Evolutionary conservation across 2,797 vertebrate species (phyloP), one percentile per base, ranked within the genome.

Genomic region (Anguilla megastoma): DNA sequence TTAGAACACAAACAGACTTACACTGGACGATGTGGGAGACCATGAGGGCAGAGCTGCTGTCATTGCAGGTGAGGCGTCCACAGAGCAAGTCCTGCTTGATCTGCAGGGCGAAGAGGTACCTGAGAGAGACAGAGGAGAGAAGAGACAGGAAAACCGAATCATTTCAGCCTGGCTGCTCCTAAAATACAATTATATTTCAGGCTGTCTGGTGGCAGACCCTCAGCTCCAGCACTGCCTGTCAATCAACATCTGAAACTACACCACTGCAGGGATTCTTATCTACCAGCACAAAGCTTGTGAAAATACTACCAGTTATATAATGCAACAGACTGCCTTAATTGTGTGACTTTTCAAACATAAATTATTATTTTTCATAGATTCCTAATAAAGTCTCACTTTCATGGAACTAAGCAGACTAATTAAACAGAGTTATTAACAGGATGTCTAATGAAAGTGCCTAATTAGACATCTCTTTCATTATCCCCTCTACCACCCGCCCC

Each of bases 41-140:
- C 94, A 99, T 93, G 88, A 99, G 97, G 16, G 98, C 97, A 0
- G 97, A 96, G 56, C 98, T 98, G 92, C 96, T 97, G 90, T 98
- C 98, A 0, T 97, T 99, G 89, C 98, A 98, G 0, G 96, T 97
- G 90, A 99, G 93, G 74, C 92, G 96, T 89, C 97, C 97, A 63
- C 97, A 97, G 84, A 97, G 97, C 93, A 99, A 93, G 93, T 99
- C 98, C 71, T 96, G 98, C 92, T 98, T 98, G 87, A 99, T 97
- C 94, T 99, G 98, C 92, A 99, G 95, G 50, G 98, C 98, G 91
- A 99, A 99, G 91, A 98, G 94, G 94, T 99, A 99, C 96, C 98
- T 99, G 92, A 0, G 79, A 56, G 41, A 33, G 12, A 56, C 24
- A 10, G 27, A 2, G 50, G 21, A 3, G 14, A 41, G 9, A 56